Evolutionary conservation across 2,797 vertebrate species (phyloP).

Genomic region (Sebastes steindachneri): DNA sequence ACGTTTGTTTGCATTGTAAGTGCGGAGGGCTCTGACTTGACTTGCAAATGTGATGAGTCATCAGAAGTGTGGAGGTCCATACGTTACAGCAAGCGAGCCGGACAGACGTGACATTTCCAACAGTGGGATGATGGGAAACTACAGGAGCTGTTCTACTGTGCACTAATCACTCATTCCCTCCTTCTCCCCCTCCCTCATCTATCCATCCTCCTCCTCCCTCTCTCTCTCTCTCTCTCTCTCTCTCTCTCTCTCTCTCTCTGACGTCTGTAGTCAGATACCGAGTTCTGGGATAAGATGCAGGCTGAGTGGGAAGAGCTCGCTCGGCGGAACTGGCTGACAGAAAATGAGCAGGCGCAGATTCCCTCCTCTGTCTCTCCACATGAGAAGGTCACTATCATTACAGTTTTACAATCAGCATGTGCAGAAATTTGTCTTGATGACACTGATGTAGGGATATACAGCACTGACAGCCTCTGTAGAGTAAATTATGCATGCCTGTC

Average conservation of each 20-base stretch:
- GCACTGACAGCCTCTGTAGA: background rate
- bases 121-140: constrained; percentile 39
- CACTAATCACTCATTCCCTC: constrained; percentile 44
- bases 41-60: constrained; percentile 48
- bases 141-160: constrained; percentile 31
- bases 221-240: background rate
- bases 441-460: background rate
- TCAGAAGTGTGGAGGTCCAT: constrained; percentile 13
- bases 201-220: background rate
- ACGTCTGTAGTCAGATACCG: constrained; percentile 92
- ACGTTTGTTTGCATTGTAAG: background rate
- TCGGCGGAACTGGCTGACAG: constrained; percentile 96
- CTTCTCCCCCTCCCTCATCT: background rate
- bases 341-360: constrained; percentile 87
- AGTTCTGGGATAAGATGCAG: constrained; percentile 99
- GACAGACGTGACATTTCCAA: constrained; percentile 62
- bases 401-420: constrained; percentile 8
- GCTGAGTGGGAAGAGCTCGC: constrained; percentile 99
- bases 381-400: constrained; percentile 89
- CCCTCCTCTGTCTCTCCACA: constrained; percentile 90
- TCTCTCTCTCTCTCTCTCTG: constrained; percentile 21
- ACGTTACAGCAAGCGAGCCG: constrained; percentile 10
- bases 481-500: background rate
- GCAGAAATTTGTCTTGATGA: background rate
- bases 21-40: background rate